Evolutionary conservation across 2,888 invertebrate genomes (phyloP), one percentile per base, ranked within the genome.

Genomic region (Drosophila prostipennis): DNA sequence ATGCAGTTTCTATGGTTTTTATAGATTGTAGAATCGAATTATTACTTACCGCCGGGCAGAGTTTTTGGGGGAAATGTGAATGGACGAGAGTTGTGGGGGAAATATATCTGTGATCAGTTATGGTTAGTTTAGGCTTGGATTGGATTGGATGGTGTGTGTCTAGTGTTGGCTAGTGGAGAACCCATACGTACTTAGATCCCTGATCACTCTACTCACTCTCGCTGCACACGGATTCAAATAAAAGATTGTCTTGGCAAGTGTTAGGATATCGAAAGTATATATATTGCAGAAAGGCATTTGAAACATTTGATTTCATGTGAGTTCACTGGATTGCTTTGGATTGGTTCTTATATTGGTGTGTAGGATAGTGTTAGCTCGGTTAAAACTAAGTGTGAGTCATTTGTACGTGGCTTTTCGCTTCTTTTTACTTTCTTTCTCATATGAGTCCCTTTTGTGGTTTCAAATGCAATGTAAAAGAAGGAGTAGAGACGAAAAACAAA

Each of bases 351-450:
- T 55, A 37, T 34, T 34, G 34, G 19, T 34, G 60, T 39, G 54
- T 57, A 52, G 45, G 39, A 60, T 65, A 57, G 49, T 72, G 58
- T 58, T 52, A 57, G 75, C 72, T 79, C 55, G 54, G 64, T 81
- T 87, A 76, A 77, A 76, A 77, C 83, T 78, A 87, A 76, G 69
- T 84, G 68, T 80, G 59, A 76, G 75, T 80, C 72, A 85, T 80
- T 83, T 81, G 80, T 89, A 87, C 86, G 80, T 81, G 89, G 89
- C 83, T 87, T 88, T 90, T 87, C 79, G 87, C 83, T 90, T 90
- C 85, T 89, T 90, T 89, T 89, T 90, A 89, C 89, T 90, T 90
- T 90, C 89, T 89, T 90, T 90, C 86, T 90, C 90, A 87, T 89
- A 87, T 81, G 90, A 90, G 80, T 89, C 84, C 84, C 90, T 90